Base-by-base conservation (phyloP, 2,888 invertebrate species). In the Trachelus tabidus region DNA sequence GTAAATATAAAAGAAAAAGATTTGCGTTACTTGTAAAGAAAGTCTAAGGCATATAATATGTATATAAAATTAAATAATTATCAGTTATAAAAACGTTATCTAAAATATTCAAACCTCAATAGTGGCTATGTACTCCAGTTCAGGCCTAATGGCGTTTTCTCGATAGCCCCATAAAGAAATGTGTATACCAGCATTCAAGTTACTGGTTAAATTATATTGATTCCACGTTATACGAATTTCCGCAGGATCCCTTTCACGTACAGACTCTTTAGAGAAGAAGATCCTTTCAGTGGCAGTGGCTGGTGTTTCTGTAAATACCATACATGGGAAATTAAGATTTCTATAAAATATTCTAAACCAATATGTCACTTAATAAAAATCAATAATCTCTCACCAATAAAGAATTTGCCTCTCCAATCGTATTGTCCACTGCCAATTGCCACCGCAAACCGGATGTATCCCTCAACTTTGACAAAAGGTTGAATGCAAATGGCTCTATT, bases 401-500 rank as follows among this genome's bases (percentile, higher is more conserved):
- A 98, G 92, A 95, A 98, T 92, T 95, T 95, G 85, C 98, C 97
- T 87, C 96, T 96, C 96, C 97, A 98, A 87, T 97, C 96, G 90
- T 95, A 98, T 75, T 95, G 94, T 79, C 95, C 95, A 79, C 95
- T 96, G 79, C 97, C 96, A 76, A 97, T 94, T 0, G 97, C 96
- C 33, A 98, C 95, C 89, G 96, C 96, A 81, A 99, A 95, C 76
- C 96, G 94, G 3, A 98, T 95, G 87, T 97, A 97, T 4, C 98
- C 98, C 88, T 98, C 97, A 37, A 96, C 97, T 92, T 95, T 95
- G 77, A 98, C 94, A 79, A 94, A 94, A 0, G 98, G 98, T 88
- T 98, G 97, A 1, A 98, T 94, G 88, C 98, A 98, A 80, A 97
- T 95, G 2, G 97, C 98, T 81, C 97, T 94, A 92, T 98, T 98